Evolutionary conservation across 2,113 vertebrate genomes (phyloP).

Genomic region (Megaceryle torquata): DNA sequence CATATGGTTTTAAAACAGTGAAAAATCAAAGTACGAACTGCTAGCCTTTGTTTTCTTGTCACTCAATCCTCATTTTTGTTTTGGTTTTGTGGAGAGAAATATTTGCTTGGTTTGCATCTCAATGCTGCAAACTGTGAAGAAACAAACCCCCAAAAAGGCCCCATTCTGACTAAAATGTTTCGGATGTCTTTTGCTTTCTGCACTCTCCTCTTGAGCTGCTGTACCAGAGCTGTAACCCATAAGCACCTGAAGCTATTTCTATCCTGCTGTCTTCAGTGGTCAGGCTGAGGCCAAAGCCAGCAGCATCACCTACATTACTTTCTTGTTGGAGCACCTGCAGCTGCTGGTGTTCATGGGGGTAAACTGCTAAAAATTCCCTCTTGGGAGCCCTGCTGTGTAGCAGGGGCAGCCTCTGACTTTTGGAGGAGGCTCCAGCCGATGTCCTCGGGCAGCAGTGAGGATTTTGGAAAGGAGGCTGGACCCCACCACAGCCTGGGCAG

Average conservation of each 20-base stretch:
- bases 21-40: not conserved
- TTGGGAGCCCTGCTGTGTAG: rapidly evolving
- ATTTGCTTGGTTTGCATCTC: not conserved
- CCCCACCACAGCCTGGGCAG: rapidly evolving
- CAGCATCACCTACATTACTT: rapidly evolving
- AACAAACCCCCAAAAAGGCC: not conserved
- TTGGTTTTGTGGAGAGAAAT: not conserved
- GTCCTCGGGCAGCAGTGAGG: rapidly evolving
- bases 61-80: not conserved
- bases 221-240: not conserved
- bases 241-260: not conserved
- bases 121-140: not conserved
- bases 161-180: not conserved
- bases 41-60: not conserved
- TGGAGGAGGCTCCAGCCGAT: not conserved
- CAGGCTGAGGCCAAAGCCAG: not conserved
- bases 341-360: not conserved
- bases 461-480: not conserved
- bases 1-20: not conserved
- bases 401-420: not conserved
- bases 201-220: not conserved
- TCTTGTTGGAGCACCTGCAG: not conserved
- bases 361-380: not conserved
- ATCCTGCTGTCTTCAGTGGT: too few species aligned
- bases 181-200: not conserved